Evolutionary conservation across 2,797 vertebrate genomes (phyloP).

Genomic region (Falco berigora): DNA sequence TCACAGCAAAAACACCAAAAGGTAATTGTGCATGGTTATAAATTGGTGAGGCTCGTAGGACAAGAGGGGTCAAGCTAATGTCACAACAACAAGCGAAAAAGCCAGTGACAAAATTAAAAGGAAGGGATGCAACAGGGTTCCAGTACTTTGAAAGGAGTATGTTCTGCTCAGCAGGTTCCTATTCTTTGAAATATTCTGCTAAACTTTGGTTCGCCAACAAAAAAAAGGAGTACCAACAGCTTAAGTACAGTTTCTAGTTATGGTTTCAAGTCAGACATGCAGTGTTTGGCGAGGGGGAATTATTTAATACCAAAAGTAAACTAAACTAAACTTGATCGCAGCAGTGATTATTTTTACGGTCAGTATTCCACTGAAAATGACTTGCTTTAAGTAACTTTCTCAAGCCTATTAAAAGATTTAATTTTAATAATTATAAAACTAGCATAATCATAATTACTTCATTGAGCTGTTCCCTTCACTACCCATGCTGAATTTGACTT

Average conservation of each 20-base stretch:
- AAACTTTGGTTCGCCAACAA: neutral
- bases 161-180: neutral
- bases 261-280: neutral
- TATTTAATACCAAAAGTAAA: neutral
- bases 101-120: neutral
- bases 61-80: neutral
- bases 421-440: neutral
- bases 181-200: neutral
- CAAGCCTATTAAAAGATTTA: neutral
- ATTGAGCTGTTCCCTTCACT: neutral
- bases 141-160: neutral
- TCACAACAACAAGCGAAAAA: neutral
- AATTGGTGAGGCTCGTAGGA: neutral
- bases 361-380: neutral
- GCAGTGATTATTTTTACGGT: neutral
- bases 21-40: slow-evolving; percentile 68
- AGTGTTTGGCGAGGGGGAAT: neutral
- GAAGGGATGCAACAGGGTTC: neutral
- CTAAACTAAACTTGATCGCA: neutral
- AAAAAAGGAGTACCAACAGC: neutral
- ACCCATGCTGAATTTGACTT: neutral
- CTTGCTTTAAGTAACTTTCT: neutral
- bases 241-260: neutral
- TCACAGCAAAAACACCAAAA: slow-evolving; percentile 99
- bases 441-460: neutral